These are phyloP conservation scores for Butorides virescens DNA, from an alignment of 2,113 vertebrate genomes.

Conservation along the genomic window DNA sequence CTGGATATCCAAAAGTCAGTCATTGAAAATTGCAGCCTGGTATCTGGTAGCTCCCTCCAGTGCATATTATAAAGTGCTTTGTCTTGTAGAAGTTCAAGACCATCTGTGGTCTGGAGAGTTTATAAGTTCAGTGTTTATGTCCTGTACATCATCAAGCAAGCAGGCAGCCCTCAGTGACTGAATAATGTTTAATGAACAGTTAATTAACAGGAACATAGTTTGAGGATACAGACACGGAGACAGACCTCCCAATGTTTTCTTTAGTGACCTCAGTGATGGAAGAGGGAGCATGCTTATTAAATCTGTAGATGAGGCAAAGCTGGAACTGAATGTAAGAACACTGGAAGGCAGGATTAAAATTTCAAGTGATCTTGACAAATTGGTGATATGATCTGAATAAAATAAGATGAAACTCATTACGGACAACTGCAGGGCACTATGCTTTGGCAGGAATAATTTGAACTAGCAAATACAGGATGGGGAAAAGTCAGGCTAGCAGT, in stretches of 20 bases:
- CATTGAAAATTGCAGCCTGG: background rate
- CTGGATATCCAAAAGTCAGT: background rate
- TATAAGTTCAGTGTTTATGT: background rate
- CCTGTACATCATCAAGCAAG: background rate
- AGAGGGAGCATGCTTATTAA: slow-evolving; percentile 7
- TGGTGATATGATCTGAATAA: slow-evolving; percentile 37
- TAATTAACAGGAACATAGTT: slow-evolving; percentile 18
- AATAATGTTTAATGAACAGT: slow-evolving; percentile 4
- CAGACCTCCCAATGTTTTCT: slow-evolving; percentile 27
- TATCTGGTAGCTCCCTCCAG: background rate
- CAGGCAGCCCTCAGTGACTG: background rate
- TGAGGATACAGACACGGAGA: background rate
- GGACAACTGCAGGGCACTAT: slow-evolving; percentile 32
- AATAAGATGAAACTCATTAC: slow-evolving; percentile 44
- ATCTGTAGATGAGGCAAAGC: slow-evolving; percentile 46
- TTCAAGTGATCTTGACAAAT: slow-evolving; percentile 37
- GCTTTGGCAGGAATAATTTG: slow-evolving; percentile 23
- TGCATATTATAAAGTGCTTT: background rate
- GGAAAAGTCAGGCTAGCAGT: background rate
- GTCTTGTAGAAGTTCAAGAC: background rate
- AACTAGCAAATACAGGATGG: background rate
- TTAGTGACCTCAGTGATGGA: slow-evolving; percentile 40
- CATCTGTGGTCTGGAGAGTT: background rate
- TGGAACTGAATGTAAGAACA: slow-evolving; percentile 12
- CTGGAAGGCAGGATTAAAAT: slow-evolving; percentile 58